These are phyloP conservation scores for Dermolepida albohirtum DNA, from an alignment of 2,888 invertebrate species.

Conservation along the genomic window DNA sequence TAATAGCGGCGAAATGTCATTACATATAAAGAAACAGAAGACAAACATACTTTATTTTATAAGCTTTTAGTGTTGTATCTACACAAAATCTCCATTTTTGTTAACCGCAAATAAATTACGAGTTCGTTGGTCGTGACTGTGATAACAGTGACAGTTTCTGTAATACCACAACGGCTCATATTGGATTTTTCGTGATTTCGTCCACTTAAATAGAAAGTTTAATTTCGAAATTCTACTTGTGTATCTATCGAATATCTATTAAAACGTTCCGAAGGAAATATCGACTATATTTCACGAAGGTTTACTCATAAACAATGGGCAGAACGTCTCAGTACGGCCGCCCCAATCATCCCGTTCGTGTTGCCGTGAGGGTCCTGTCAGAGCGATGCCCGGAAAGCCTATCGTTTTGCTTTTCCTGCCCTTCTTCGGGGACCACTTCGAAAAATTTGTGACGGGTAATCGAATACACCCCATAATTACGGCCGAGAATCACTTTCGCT, in stretches of 20 bases:
- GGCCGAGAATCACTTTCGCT: no score
- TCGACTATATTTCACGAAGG: conserved; percentile 30
- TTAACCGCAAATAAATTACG: conserved; percentile 52
- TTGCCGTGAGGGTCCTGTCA: background rate
- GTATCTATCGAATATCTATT: conserved; percentile 25
- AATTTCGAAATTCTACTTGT: background rate
- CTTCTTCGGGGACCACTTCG: no score
- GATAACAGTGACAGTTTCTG: background rate
- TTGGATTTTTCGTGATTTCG: background rate
- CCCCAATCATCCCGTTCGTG: conserved; percentile 11
- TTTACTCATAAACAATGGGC: conserved; percentile 28
- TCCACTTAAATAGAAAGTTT: conserved; percentile 18
- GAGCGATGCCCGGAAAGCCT: no score
- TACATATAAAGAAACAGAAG: conserved; percentile 55
- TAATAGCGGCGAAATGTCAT: conserved; percentile 59
- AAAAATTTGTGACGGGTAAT: no score
- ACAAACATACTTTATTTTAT: conserved; percentile 55
- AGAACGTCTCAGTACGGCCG: conserved; percentile 24
- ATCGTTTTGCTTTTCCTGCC: no score
- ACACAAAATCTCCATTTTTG: conserved; percentile 53
- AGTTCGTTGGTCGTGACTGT: background rate
- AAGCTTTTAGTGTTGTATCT: conserved; percentile 55
- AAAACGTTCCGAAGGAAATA: conserved; percentile 20
- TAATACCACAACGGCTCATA: background rate
- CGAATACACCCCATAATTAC: no score